Evolutionary conservation across 2,888 invertebrate genomes (phyloP), one percentile per base, ranked within the genome.

Genomic region (Alloscopus bannaensis): DNA sequence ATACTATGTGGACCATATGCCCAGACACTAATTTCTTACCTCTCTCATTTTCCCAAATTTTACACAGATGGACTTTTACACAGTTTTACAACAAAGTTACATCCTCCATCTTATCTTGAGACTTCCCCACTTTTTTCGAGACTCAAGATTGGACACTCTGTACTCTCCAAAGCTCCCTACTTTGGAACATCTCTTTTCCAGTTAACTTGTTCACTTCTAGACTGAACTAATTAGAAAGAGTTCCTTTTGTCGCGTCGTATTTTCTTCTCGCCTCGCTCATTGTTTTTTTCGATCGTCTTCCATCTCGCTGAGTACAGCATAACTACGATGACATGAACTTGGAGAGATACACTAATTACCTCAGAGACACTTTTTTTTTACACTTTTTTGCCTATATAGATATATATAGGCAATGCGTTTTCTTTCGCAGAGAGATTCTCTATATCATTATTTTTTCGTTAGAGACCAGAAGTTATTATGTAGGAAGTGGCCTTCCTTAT

Each of bases 321-420:
- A 8, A 36, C 13, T 8, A 36, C 13, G 28, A 55, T 24, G 59
- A 59, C 59, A 59, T 59, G 59, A 59, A 29, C 8, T 52, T 16
- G 52, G 11, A n/a, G 13, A 55, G 55, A 55, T 18, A n/a, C 65
- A 65, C 73, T 73, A 73, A 73, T 73, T 73, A 73, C 73, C 73
- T 65, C 59, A 59, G 70, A 31, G 59, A 59, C 59, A 29, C 31
- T 31, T 36, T 52, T 52, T 47, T n/a, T n/a, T 22, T 52, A 16
- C 52, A 52, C 22, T 52, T 24, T 52, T 52, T n/a, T 47, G 13
- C 18, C 8, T 47, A 47, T 47, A 47, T 47, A 4, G 18, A 18
- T 11, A 59, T 31, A n/a, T n/a, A n/a, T n/a, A n/a, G n/a, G n/a
- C n/a, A 6, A 59, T 2, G 59, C 18, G 20, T 8, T 1, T 50